Conservation (phyloP, 2,888 invertebrate genomes). For the Nemurella pictetii region DNA sequence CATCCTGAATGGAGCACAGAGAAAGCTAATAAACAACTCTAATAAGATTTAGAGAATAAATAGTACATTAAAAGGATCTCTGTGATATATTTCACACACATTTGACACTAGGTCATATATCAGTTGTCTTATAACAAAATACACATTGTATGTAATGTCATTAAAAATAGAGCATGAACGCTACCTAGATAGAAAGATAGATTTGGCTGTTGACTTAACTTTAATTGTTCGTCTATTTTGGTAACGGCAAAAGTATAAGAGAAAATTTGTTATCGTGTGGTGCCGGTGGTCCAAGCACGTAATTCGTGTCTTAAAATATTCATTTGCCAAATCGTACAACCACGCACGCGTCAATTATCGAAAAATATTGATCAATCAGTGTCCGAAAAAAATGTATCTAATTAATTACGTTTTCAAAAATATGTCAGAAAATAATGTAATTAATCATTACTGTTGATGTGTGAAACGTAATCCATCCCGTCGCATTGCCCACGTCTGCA, state of each 20-base stretch:
- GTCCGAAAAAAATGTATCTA: neutral
- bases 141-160: neutral
- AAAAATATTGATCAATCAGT: neutral
- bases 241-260: neutral
- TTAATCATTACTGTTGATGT: neutral
- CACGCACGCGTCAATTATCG: neutral
- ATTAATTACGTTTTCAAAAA: neutral
- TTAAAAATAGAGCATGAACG: neutral
- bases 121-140: neutral
- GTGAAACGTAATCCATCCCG: neutral
- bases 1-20: neutral
- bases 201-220: neutral
- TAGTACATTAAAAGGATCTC: neutral
- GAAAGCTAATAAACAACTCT: neutral
- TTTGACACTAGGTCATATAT: neutral
- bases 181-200: neutral
- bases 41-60: neutral
- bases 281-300: neutral
- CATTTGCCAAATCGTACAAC: neutral
- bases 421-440: neutral
- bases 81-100: constrained; percentile 11
- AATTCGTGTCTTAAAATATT: neutral
- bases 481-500: neutral
- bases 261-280: neutral
- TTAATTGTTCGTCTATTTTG: neutral